Evolutionary conservation across 2,113 vertebrate species (phyloP), one percentile per base, ranked within the genome.

Genomic region (Brachyhypopomus gauderio): DNA sequence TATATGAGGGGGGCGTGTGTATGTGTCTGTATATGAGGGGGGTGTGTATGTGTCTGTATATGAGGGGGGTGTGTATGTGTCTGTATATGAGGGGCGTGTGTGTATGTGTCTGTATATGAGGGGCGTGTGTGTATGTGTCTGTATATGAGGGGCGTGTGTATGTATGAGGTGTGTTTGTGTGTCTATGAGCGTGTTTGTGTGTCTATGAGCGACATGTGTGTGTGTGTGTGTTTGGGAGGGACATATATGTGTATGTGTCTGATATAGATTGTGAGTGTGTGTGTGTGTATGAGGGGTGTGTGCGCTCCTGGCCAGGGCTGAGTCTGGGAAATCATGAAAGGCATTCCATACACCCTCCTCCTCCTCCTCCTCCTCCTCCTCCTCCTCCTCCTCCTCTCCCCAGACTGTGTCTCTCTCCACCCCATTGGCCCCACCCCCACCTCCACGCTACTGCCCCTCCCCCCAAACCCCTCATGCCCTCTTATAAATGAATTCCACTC

Each of bases 291-390:
- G 74, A 27, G 79, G 41, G 19, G 75, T 20, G 45, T 66, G 45
- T 70, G 41, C 7, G 41, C 41, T 45, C 41, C 41, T 45, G 36
- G 27, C 22, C 22, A 59, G 30, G 36, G 67, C 14, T 30, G 6
- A 90, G 87, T 85, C 84, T 55, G 3, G 34, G 36, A 62, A 72
- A 36, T 64, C 71, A 78, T 83, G 77, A 85, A 86, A 86, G 70
- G 78, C 71, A 85, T 85, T 85, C 78, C 83, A 78, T 48, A 52
- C 30, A 12, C 56, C 30, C 59, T 58, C 70, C 75, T 78, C 45
- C 71, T 78, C 55, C 41, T 45, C 30, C 59, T 64, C 71, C 75
- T 73, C 45, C 72, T 78, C 56, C 59, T 58, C 70, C 75, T 78
- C 45, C 71, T 78, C 55, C 41, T 45, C 30, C 59, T 64, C 71